phyloP scores from a whole-genome alignment of 2,113 vertebrate genomes.

The Takifugu flavidus region DNA sequence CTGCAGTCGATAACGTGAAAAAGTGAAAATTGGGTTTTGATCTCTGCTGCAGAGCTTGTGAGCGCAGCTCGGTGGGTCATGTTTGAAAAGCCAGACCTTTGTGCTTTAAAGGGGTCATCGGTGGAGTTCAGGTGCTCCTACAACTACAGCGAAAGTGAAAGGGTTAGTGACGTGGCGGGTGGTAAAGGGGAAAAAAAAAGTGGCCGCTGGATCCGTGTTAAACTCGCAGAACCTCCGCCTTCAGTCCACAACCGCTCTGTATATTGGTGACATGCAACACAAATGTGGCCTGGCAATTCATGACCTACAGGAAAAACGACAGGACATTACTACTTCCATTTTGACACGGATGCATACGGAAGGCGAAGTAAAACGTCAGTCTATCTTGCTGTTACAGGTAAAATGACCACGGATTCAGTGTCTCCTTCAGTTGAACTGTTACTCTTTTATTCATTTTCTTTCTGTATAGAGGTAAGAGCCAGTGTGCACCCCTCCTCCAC shows the following conservation, averaged over 20 bases:
- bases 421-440: background rate
- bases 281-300: slow-evolving; percentile 37
- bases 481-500: too few relatives aligned
- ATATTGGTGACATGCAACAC: slow-evolving; percentile 28
- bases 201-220: background rate
- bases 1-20: too few relatives aligned
- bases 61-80: slow-evolving; percentile 5
- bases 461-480: slow-evolving; percentile 15
- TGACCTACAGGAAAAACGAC: slow-evolving; percentile 30
- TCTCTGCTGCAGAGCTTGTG: slow-evolving; percentile 16
- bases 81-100: slow-evolving; percentile 30
- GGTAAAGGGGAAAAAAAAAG: background rate
- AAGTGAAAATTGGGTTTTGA: too few relatives aligned
- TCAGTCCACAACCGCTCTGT: slow-evolving; percentile 11
- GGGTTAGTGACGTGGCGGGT: slow-evolving; percentile 1
- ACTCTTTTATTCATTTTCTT: background rate
- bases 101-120: slow-evolving; percentile 29
- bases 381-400: slow-evolving; percentile 43
- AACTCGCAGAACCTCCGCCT: slow-evolving; percentile 13
- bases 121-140: slow-evolving; percentile 40
- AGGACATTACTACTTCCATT: slow-evolving; percentile 48
- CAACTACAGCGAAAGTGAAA: slow-evolving; percentile 7
- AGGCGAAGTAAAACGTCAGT: slow-evolving; percentile 2
- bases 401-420: background rate
- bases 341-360: background rate